These are phyloP conservation scores for Aphelinus certus DNA, from an alignment of 1,140 invertebrate genomes.

Conservation along the genomic window DNA sequence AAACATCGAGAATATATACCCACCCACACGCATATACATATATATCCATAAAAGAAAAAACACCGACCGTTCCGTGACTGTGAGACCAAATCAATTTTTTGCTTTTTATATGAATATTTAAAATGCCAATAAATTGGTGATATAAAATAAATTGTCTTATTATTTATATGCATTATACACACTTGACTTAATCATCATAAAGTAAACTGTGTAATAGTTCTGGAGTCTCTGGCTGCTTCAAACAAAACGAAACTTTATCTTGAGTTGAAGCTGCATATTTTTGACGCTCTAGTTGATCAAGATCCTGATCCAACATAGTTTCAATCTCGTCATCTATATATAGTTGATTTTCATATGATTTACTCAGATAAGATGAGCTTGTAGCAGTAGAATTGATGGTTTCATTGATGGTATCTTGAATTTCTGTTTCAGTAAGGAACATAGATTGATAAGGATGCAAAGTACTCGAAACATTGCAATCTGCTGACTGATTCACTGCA, in stretches of 20 bases:
- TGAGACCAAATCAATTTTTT: slow-evolving; percentile 40
- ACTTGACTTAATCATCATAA: slow-evolving; percentile 53
- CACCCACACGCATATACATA: not conserved
- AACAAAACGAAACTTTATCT: slow-evolving; percentile 54
- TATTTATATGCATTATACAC: slow-evolving; percentile 8
- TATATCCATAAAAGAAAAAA: slow-evolving; percentile 27
- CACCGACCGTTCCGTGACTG: slow-evolving; percentile 33
- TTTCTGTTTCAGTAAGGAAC: slow-evolving; percentile 57
- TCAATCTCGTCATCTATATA: slow-evolving; percentile 61
- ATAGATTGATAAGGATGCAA: slow-evolving; percentile 52
- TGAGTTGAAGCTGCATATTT: slow-evolving; percentile 50
- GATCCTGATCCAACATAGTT: slow-evolving; percentile 57
- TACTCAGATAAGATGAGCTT: slow-evolving; percentile 52
- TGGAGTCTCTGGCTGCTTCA: slow-evolving; percentile 60
- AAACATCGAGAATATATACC: not conserved
- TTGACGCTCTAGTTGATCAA: slow-evolving; percentile 50
- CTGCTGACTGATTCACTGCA: slow-evolving; percentile 22
- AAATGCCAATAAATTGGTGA: slow-evolving; percentile 38
- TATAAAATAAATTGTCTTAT: slow-evolving; percentile 27
- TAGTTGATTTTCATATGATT: slow-evolving; percentile 56
- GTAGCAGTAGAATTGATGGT: slow-evolving; percentile 55
- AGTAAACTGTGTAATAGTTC: slow-evolving; percentile 58
- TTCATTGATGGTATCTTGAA: slow-evolving; percentile 59
- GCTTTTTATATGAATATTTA: slow-evolving; percentile 38
- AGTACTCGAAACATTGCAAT: slow-evolving; percentile 38